Base-by-base conservation (phyloP, 2,113 vertebrate species). In the Bubo blakistoni region DNA sequence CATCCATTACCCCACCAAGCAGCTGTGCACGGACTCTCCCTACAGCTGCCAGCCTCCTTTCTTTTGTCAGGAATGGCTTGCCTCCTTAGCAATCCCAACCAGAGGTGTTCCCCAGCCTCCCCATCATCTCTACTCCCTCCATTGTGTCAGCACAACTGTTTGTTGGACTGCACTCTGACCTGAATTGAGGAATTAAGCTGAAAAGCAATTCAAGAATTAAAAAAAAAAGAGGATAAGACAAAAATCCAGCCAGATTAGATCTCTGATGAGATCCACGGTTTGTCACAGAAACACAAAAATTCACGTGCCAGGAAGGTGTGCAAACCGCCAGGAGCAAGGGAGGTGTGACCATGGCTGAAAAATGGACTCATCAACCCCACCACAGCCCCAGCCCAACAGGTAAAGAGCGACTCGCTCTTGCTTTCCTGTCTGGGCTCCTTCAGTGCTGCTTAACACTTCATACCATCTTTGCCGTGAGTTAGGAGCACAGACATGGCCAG, bases 1-100 rank as follows among this genome's bases (percentile, higher is more conserved):
- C 57, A 83, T 34, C 29, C 42, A 65, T 6, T n/a, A 72, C 10
- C n/a, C 12, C 47, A 76, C 14, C 52, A 84, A 47, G 38, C 24
- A 58, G 9, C 9, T 2, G 0, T 7, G 21, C 46, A 78, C 11
- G 1, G 0, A 27, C 26, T 22, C 20, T 38, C 36, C 46, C 27
- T 32, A 55, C 18, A 62, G 34, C 29, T 61, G 34, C 40, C 46
- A 83, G 73, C 13, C 61, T 80, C 29, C n/a, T 26, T 63, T 49
- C 66, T 46, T 61, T 38, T 3, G 0, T 26, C 11, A 71, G 55
- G 36, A 93, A 70, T 9, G 16, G 26, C 34, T n/a, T 58, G 16
- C 51, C 49, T n/a, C 62, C 34, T 51, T 49, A 57, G 38, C 12
- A 78, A 62, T 7, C 71, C 58, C 38, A 55, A 8, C 6, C 2